Evolutionary conservation across 2,113 vertebrate species (phyloP).

Genomic region (Orycteropus afer): DNA sequence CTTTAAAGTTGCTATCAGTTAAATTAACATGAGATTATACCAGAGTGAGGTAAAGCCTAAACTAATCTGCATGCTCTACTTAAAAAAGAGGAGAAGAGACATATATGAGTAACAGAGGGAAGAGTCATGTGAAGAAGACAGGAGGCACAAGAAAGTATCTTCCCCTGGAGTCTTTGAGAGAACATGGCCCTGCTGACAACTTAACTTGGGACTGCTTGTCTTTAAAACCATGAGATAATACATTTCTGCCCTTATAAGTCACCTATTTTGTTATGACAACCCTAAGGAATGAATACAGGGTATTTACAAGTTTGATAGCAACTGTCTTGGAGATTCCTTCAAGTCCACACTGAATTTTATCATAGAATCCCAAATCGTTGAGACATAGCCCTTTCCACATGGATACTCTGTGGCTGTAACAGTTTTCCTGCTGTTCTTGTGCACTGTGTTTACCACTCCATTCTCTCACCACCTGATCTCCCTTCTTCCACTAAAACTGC

Average conservation of each 20-base stretch:
- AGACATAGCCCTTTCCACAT: not conserved
- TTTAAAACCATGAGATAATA: not conserved
- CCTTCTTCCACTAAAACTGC: not conserved
- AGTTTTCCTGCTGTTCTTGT: not conserved
- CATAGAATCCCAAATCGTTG: not conserved
- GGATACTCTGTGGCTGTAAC: not conserved
- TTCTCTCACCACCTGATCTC: fast-evolving
- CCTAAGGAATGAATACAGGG: not conserved
- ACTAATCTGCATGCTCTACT: not conserved
- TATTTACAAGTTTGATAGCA: not conserved
- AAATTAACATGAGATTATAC: not conserved
- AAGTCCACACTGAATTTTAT: not conserved
- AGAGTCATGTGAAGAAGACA: not conserved
- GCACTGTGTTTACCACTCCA: not conserved
- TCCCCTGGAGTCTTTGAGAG: not conserved
- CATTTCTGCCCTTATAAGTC: not conserved
- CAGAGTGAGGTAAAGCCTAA: not conserved
- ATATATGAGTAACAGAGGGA: not conserved
- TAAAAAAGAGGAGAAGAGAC: not conserved
- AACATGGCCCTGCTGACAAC: not conserved
- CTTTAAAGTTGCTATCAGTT: not conserved
- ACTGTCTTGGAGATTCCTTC: not conserved
- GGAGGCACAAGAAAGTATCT: not conserved
- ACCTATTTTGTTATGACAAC: not conserved
- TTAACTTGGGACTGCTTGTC: not conserved